These are phyloP conservation scores for Drosophila burlai DNA, from an alignment of 1,140 invertebrate genomes.

Conservation along the genomic window DNA sequence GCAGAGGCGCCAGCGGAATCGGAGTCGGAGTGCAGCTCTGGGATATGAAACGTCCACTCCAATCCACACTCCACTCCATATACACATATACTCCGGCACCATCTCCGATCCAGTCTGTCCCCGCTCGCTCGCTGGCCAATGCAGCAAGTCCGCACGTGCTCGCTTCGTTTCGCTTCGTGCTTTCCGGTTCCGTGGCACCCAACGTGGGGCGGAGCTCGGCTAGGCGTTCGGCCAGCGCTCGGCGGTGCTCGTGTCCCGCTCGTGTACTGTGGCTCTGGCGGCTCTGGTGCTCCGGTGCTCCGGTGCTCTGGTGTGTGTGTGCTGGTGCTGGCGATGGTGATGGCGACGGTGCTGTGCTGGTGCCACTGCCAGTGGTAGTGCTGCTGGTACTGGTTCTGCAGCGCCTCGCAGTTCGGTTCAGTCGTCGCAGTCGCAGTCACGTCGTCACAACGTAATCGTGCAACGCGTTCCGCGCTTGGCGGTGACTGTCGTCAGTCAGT, in stretches of 20 bases:
- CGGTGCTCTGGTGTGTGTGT: background rate
- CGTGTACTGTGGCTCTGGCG: background rate
- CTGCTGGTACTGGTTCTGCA: conserved; percentile 58
- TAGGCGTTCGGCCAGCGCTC: background rate
- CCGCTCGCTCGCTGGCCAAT: conserved; percentile 31
- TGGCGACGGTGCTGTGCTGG: conserved; percentile 21
- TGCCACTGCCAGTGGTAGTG: conserved; percentile 22
- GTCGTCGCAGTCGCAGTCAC: conserved; percentile 82
- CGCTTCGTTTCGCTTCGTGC: conserved; percentile 24
- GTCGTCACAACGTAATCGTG: conserved; percentile 80
- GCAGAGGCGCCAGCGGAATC: conserved; percentile 30
- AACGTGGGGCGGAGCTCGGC: conserved; percentile 21
- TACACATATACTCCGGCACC: background rate
- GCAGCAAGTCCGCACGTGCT: conserved; percentile 77
- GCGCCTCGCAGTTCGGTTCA: conserved; percentile 60
- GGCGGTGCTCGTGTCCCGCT: background rate
- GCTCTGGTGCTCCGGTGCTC: background rate
- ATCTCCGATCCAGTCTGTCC: conserved; percentile 23
- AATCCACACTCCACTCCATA: background rate
- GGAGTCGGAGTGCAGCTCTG: conserved; percentile 30
- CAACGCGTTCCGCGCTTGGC: conserved; percentile 68
- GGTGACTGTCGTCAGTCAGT: conserved; percentile 66
- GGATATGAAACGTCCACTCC: conserved; percentile 21
- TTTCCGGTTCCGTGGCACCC: conserved; percentile 6
- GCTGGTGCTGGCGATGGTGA: background rate